Conservation (phyloP, 2,113 vertebrate genomes). For the Menura novaehollandiae region DNA sequence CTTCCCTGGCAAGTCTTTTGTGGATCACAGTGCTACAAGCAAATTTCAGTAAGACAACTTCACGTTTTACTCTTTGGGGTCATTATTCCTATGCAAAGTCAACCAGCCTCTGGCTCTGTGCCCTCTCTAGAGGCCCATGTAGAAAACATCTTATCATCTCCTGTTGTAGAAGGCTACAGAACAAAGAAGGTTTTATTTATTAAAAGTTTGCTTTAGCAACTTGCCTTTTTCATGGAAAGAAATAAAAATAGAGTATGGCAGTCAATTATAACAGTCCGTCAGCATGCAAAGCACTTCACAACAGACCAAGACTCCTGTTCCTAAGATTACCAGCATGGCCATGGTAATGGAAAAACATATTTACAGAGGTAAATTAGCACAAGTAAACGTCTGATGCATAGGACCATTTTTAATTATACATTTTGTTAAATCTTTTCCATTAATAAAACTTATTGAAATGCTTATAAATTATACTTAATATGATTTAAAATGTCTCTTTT, state of each 20-base stretch:
- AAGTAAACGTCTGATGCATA: not conserved
- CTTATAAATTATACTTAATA: not conserved
- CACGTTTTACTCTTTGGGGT: not conserved
- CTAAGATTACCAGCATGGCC: not conserved
- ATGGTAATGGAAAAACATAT: not conserved
- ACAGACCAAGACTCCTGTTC: not conserved
- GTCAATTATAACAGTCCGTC: not conserved
- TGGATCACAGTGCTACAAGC: not conserved
- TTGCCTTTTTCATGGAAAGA: not conserved
- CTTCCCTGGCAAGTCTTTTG: not conserved
- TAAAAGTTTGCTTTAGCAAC: not conserved
- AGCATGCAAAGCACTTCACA: not conserved
- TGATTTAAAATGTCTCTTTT: not conserved
- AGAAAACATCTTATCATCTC: not conserved
- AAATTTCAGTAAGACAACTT: not conserved
- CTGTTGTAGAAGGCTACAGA: not conserved
- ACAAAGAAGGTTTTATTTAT: not conserved
- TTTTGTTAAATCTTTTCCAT: not conserved
- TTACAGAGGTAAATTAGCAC: not conserved
- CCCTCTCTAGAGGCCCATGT: not conserved
- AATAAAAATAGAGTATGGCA: not conserved
- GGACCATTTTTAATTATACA: not conserved
- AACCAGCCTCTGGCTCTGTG: not conserved
- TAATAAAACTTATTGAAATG: not conserved
- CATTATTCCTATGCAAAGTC: not conserved